Evolutionary conservation across 2,797 vertebrate genomes (phyloP), one percentile per base, ranked within the genome.

Genomic region (Dendrocincla tyrannina): DNA sequence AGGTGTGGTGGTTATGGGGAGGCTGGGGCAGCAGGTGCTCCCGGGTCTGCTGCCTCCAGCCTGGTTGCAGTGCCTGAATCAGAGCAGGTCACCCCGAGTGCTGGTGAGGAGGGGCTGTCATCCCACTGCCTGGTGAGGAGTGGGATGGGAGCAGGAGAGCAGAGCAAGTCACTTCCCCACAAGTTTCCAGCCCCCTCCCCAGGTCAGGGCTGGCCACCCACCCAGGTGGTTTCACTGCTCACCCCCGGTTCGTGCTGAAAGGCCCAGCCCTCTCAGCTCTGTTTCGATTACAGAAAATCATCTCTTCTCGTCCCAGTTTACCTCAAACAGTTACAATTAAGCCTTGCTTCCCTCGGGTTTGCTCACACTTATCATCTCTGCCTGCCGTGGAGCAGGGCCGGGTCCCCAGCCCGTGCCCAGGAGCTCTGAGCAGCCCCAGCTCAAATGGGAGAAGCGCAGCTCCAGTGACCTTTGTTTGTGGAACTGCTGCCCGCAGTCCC

Each of bases 321-420:
- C 35, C 63, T n/a, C 24, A 70, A 50, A 49, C 10, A 27, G 27
- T 46, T 27, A 19, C 4, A 6, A 32, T 22, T 44, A 66, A 63
- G 8, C 27, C 64, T 70, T 83, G 23, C 24, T 67, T 63, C 66
- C 68, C 32, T 27, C 1, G 41, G 17, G 56, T 81, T 78, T 77
- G 32, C 49, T 41, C 35, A 10, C 0, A 0, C 56, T 88, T 7
- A 0, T 52, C 46, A 3, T 23, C 1, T 0, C 56, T 80, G 82
- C 41, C 47, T 52, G 39, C 56, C 2, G 0, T 1, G 4, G 53
- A 64, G 68, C 83, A 24, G 73, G 59, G 86, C 10, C 64, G 30
- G 46, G 35, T 30, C 55, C 77, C 62, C 75, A 66, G 39, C 60
- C 60, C 13, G 8, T 75, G 76, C 56, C 92, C 64, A 41, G 62